phyloP scores from a whole-genome alignment of 2,797 vertebrate species.

The Sebastes baramenuke region DNA sequence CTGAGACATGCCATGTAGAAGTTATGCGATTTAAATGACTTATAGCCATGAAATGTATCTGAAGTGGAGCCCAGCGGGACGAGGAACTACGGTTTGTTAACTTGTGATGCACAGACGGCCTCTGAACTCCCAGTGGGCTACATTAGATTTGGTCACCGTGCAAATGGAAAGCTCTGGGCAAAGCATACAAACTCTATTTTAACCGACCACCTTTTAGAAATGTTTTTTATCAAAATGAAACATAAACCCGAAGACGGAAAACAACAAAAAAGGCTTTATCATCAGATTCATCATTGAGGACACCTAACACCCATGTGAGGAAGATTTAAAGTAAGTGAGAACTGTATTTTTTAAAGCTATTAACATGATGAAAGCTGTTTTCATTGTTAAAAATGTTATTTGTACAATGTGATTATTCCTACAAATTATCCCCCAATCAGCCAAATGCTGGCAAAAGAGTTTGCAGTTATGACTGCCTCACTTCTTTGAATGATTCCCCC shows the following conservation, averaged over 20 bases:
- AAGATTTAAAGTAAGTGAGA: constrained; percentile 1
- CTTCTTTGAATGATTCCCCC: neutral
- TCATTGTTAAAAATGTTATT: neutral
- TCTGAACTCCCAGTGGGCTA: neutral
- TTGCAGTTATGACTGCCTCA: neutral
- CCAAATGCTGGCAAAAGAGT: neutral
- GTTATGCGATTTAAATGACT: constrained; percentile 47
- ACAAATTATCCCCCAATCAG: neutral
- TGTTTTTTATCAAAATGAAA: constrained; percentile 4
- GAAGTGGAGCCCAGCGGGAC: neutral
- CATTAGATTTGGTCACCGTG: neutral
- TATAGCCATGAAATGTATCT: constrained; percentile 4
- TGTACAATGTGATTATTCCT: neutral
- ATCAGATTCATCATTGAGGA: neutral
- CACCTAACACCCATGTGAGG: neutral
- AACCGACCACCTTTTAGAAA: neutral
- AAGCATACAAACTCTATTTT: neutral
- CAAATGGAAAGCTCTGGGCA: neutral
- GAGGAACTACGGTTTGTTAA: constrained; percentile 12
- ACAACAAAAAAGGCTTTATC: neutral
- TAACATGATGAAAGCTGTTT: neutral
- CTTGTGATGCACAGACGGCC: neutral
- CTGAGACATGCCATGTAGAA: constrained; percentile 14
- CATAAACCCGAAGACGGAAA: neutral
- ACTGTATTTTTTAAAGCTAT: neutral